Base-by-base conservation (phyloP, 2,888 invertebrate genomes). In the Troides helena region DNA sequence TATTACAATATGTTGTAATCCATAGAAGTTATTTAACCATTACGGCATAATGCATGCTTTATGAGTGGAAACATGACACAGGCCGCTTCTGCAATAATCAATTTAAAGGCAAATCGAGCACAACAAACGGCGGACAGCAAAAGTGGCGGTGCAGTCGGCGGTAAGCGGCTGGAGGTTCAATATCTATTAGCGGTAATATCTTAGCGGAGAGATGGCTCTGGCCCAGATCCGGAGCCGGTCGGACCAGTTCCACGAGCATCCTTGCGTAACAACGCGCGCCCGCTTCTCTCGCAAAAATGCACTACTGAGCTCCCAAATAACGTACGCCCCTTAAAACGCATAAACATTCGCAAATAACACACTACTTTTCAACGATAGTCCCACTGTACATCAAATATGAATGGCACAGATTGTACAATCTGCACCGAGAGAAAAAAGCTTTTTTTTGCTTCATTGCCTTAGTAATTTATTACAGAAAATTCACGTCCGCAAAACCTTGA, bases 121-220 rank as follows among this genome's bases (percentile, higher is more conserved):
- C 74, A 73, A 74, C 73, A 75, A 75, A 72, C 74, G 76, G 71
- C 73, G 75, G 75, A 71, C 67, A 65, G 67, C 63, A 70, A 70
- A 64, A 66, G 62, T 64, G 70, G 71, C 74, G 76, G 73, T 74
- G 74, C 70, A 71, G 74, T 73, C 74, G 72, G 73, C 73, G 72
- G 76, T 80, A 81, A 83, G 81, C 78, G 81, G 80, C 76, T 81
- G 80, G 80, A 76, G 77, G 84, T 82, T 85, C 84, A 87, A 85
- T 88, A 90, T 91, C 89, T 92, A 92, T 90, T 90, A 89, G 87
- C 84, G 83, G 88, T 85, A 85, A 87, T 89, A 89, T 87, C 81
- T 88, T 86, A 86, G 85, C 81, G 78, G 84, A 84, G 88, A 89
- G 90, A 92, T 91, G 90, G 82, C 82, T 88, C 87, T 92, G 92